Base-by-base conservation (phyloP, 1,140 invertebrate species). In the Drosophila takahashii region DNA sequence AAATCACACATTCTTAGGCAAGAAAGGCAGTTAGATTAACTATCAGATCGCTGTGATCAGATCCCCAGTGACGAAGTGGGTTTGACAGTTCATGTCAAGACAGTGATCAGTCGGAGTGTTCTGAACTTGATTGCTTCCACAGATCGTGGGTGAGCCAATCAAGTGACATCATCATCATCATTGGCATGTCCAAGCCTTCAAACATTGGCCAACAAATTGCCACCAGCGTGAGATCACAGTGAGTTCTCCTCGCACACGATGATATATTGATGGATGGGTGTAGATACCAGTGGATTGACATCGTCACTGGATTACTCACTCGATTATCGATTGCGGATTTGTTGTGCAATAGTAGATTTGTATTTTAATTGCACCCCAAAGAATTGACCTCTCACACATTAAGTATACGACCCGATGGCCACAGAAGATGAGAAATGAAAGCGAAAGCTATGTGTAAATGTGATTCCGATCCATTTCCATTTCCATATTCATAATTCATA, bases 81-180 rank as follows among this genome's bases (percentile, higher is more conserved):
- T 41, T 15, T 13, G 44, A 64, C 44, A 65, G 66, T 13, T 70
- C 39, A 54, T 69, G 62, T 69, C 48, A 54, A 34, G 48, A 29
- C 50, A n/a, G 26, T 32, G 62, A 70, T 67, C 66, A 37, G 52
- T 44, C 39, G 36, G 22, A 69, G 22, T 57, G 32, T 34, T 48
- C 52, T 61, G 26, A 15, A 13, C 58, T n/a, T 39, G 51, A 60
- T 60, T 37, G 50, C 18, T 15, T 27, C 32, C 11, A 39, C 8
- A 6, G 32, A 26, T 44, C 37, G 44, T 69, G 62, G 66, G 62
- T 69, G 66, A 54, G 66, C 48, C 64, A 70, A 54, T 37, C 62
- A 18, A 45, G 48, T 70, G 66, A 69, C 66, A 69, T 70, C 66
- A 70, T 52, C 66, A 70, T 52, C 58, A 10, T 10, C 54, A 60